These are phyloP conservation scores for Irena cyanogastra DNA, from an alignment of 2,113 vertebrate species.

Conservation along the genomic window DNA sequence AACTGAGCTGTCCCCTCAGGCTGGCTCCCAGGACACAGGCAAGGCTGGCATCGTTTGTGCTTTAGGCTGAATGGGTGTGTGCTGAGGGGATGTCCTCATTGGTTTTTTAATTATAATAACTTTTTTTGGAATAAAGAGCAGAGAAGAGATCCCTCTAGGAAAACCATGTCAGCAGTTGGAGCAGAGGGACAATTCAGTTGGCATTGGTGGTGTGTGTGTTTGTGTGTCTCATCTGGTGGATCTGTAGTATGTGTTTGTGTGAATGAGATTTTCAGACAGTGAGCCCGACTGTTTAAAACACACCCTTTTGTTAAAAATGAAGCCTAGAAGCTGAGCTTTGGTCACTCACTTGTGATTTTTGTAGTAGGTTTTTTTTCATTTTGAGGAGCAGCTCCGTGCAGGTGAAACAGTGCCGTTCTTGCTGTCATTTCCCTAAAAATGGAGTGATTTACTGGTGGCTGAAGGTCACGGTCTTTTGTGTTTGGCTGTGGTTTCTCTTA, in stretches of 20 bases:
- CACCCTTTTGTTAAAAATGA: neutral
- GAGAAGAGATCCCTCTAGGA: neutral
- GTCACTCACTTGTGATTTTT: neutral
- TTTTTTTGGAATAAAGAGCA: neutral
- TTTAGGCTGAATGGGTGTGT: neutral
- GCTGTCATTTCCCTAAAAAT: neutral
- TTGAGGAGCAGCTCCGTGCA: neutral
- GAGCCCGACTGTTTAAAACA: neutral
- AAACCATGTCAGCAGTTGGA: neutral
- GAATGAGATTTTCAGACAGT: neutral
- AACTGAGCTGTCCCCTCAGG: neutral
- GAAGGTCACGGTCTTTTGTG: neutral
- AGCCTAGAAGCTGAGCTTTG: neutral
- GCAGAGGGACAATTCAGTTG: neutral
- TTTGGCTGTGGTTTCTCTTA: neutral
- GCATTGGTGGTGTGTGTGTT: neutral
- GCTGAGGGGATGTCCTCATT: neutral
- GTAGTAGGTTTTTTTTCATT: neutral
- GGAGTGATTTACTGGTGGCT: neutral
- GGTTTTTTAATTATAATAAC: neutral
- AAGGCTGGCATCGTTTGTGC: neutral
- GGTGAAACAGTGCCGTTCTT: rapidly evolving
- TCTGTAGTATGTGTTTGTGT: rapidly evolving
- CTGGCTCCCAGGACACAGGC: neutral
- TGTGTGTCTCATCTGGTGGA: neutral